These are phyloP conservation scores for Cosmorhoe ocellata DNA, from an alignment of 2,888 invertebrate species.

Conservation along the genomic window DNA sequence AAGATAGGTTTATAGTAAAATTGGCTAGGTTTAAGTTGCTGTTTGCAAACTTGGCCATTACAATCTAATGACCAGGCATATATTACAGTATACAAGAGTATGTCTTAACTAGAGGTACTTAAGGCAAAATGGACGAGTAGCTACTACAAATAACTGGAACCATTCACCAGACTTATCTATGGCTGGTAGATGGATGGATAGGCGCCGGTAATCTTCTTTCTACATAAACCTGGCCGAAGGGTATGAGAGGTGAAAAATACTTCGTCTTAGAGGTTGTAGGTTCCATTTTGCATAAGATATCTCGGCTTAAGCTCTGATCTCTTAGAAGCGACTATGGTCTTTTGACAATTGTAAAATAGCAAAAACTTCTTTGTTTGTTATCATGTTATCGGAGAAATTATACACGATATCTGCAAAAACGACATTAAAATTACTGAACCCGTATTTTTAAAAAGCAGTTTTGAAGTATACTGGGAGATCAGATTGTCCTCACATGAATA, in stretches of 20 bases:
- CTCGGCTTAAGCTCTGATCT: conserved; percentile 1
- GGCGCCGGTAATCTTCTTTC: background rate
- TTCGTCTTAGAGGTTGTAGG: conserved; percentile 33
- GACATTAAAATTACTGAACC: background rate
- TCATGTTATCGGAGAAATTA: background rate
- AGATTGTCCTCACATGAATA: conserved; percentile 19
- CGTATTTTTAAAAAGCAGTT: background rate
- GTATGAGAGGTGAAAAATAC: conserved; percentile 33
- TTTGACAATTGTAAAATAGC: background rate
- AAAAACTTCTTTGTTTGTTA: too few species aligned
- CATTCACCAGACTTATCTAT: too few species aligned
- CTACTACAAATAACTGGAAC: too few species aligned
- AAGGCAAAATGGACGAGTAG: too few species aligned
- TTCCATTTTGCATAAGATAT: conserved; percentile 34
- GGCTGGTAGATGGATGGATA: background rate
- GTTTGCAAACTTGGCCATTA: too few species aligned
- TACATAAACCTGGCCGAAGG: conserved; percentile 1
- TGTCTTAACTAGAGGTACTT: too few species aligned
- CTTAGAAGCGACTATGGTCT: background rate
- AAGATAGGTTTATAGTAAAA: too few species aligned
- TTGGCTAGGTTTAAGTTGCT: too few species aligned
- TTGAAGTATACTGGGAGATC: conserved; percentile 9
- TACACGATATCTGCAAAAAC: background rate
- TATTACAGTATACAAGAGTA: too few species aligned
- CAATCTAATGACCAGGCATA: too few species aligned